Evolutionary conservation across 2,888 invertebrate species (phyloP).

Genomic region (Diaphora mendica): DNA sequence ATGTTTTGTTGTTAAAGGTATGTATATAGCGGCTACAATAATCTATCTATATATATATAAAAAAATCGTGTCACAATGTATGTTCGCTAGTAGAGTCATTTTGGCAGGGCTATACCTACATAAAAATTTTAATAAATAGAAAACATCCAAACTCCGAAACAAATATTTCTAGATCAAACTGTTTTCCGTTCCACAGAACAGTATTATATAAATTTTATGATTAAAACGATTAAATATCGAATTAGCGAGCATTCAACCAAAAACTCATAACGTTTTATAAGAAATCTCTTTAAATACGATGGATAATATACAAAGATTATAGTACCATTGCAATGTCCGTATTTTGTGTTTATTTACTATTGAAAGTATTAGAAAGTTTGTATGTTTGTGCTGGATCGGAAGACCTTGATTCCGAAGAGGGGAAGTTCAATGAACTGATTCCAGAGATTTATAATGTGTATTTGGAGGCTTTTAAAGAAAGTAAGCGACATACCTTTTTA

Average conservation of each 20-base stretch:
- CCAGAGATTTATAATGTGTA: constrained; percentile 58
- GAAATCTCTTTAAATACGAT: not conserved
- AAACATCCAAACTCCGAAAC: no score
- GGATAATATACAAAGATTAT: not conserved
- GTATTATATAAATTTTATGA: not conserved
- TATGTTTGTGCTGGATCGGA: constrained; percentile 24
- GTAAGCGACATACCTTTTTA: constrained; percentile 31
- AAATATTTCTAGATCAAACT: no score
- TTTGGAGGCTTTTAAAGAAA: constrained; percentile 56
- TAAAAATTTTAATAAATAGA: no score
- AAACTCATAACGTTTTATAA: constrained; percentile 30
- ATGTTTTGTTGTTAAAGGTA: no score
- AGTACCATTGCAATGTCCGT: constrained; percentile 6
- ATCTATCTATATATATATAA: no score
- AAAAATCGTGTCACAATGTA: no score
- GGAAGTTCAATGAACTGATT: constrained; percentile 32
- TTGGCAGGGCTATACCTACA: no score
- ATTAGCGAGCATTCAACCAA: constrained; percentile 68
- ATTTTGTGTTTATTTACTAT: not conserved
- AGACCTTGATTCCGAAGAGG: not conserved
- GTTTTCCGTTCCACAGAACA: no score
- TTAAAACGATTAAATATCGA: constrained; percentile 35
- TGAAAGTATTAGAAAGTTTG: constrained; percentile 21
- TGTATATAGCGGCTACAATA: no score
- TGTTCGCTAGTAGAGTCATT: no score